Evolutionary conservation across 2,888 invertebrate genomes (phyloP), one percentile per base, ranked within the genome.

Genomic region (Amphimallon solstitiale): DNA sequence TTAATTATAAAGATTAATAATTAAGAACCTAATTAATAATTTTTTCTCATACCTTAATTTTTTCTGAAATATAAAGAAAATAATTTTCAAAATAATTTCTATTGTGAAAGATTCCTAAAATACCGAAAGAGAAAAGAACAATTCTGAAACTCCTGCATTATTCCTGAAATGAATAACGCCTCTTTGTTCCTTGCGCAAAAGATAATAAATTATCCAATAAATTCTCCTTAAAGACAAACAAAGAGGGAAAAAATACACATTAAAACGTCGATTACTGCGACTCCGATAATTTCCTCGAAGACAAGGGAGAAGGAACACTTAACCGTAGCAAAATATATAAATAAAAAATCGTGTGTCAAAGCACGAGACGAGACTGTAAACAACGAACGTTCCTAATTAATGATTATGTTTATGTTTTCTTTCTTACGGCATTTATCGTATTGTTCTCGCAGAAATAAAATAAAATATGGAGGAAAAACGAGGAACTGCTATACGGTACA

Each of bases 321-420:
- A 48, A 37, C 17, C 29, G 19, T 34, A 51, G 43, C 7, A 52
- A 40, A 29, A 43, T 17, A 34, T n/a, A 19, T 17, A 37, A 48
- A 29, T 45, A 17, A 29, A 60, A 48, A 63, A 29, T 19, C 38
- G 40, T 5, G 14, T 12, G 40, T 14, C 15, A 14, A 17, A 2
- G 40, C 40, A 17, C 43, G 14, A 15, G 15, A 43, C 7, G 43
- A 2, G 17, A 38, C 40, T 40, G 56, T 56, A 56, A 56, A 56
- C 40, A 51, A 37, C 35, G 10, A 23, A 35, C 35, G 40, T 19
- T 40, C 40, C 40, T 56, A 56, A 56, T 56, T 56, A 56, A 56
- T 56, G 56, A 56, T 56, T 40, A 56, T 56, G 56, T 56, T 56
- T 56, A 56, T 40, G 56, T 56, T 56, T 56, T 56, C 56, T 56